Conservation (phyloP, 2,797 vertebrate species). For the Eutrigla gurnardus region DNA sequence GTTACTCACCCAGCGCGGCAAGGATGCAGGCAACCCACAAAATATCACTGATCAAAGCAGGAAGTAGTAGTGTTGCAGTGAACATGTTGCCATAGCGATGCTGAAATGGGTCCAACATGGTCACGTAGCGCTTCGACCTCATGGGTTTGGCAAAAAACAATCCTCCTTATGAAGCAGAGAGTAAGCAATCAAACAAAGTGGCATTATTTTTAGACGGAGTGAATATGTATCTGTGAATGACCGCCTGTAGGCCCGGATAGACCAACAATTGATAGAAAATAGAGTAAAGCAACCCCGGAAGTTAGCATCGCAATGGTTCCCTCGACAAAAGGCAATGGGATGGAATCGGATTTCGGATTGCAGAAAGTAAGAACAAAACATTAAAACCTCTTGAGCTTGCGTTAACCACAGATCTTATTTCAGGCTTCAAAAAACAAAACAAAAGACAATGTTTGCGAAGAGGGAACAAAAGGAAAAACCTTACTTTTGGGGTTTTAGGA, state of each 20-base stretch:
- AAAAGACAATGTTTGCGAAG: no score
- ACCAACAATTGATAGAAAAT: no score
- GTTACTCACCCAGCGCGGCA: conserved; percentile 79
- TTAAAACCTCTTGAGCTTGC: no score
- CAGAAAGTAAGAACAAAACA: no score
- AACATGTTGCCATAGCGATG: conserved; percentile 76
- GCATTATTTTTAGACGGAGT: not conserved
- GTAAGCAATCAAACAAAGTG: conserved; percentile 1
- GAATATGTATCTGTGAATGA: conserved; percentile 9
- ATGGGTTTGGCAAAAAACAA: conserved; percentile 82
- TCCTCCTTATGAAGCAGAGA: conserved; percentile 49
- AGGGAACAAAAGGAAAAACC: no score
- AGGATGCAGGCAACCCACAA: conserved; percentile 85
- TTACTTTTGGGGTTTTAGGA: no score
- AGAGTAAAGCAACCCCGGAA: no score
- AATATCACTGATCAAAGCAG: conserved; percentile 81
- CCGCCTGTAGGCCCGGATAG: not conserved
- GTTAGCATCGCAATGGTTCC: no score
- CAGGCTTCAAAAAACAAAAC: no score
- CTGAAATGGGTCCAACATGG: conserved; percentile 85
- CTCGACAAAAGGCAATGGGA: no score
- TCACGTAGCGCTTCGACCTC: conserved; percentile 84
- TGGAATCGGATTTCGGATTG: no score
- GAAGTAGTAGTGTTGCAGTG: conserved; percentile 79
- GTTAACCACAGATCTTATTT: no score